Conservation (phyloP, 2,797 vertebrate species). For the Pampus argenteus region DNA sequence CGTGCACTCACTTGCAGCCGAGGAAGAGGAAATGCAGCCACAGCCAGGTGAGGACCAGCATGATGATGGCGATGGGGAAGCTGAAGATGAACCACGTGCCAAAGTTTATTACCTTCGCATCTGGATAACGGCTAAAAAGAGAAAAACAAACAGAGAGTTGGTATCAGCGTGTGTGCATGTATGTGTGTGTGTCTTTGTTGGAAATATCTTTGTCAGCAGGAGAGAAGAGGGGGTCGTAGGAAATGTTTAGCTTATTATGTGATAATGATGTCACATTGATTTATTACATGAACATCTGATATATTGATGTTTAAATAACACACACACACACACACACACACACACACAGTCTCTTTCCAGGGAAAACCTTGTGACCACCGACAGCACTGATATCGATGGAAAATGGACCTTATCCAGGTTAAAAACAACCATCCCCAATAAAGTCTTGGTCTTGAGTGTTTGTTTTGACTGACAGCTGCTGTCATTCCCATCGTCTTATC, state of each 20-base stretch:
- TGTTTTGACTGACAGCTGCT: constrained; percentile 39
- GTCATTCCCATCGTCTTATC: constrained; percentile 34
- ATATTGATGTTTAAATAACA: neutral
- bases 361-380: neutral
- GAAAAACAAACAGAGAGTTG: neutral
- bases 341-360: neutral
- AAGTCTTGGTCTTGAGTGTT: neutral
- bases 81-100: constrained; percentile 99
- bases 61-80: constrained; percentile 95
- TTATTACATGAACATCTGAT: too few relatives aligned
- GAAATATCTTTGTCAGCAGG: neutral
- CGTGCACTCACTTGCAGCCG: constrained; percentile 95
- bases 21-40: constrained; percentile 98
- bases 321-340: neutral
- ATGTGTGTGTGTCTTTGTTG: neutral
- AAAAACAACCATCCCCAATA: constrained; percentile 5
- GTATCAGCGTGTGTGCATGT: neutral
- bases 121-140: constrained; percentile 91
- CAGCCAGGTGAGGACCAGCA: constrained; percentile 96
- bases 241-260: neutral
- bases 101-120: constrained; percentile 95
- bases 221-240: constrained; percentile 5
- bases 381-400: neutral
- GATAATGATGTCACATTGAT: neutral
- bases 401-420: neutral